Conservation (phyloP, 2,797 vertebrate genomes). For the Pipistrellus pygmaeus region DNA sequence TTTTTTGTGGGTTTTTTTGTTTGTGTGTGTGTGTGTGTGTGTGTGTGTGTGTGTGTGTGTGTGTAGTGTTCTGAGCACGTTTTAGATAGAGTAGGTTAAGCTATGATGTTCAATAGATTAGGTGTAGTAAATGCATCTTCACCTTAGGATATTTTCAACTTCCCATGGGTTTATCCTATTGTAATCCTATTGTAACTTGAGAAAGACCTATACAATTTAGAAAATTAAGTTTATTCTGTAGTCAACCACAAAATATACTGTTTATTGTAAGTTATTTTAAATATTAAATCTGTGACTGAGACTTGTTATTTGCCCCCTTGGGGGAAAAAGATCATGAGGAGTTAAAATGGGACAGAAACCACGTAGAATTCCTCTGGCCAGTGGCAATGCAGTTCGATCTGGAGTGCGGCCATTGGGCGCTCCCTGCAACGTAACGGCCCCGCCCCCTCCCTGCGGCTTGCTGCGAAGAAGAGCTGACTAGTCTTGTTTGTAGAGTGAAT, state of each 20-base stretch:
- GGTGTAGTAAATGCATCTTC: not conserved
- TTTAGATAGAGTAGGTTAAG: not conserved
- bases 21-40: too few relatives aligned
- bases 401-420: not conserved
- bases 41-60: too few relatives aligned
- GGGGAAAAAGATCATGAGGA: not conserved
- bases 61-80: not conserved
- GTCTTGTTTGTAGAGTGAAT: not conserved
- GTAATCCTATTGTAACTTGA: not conserved
- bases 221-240: constrained; percentile 4
- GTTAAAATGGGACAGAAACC: not conserved
- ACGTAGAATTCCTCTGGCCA: not conserved
- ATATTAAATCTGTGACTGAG: not conserved
- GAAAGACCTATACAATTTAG: not conserved
- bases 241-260: not conserved
- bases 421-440: not conserved
- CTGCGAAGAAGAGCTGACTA: not conserved
- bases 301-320: not conserved
- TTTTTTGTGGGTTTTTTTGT: too few relatives aligned
- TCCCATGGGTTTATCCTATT: not conserved
- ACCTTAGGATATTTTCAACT: not conserved
- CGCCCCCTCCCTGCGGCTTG: not conserved
- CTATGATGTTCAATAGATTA: not conserved
- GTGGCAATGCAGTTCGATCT: not conserved
- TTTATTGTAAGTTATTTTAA: constrained; percentile 5